Base-by-base conservation (phyloP, 2,797 vertebrate genomes). In the Tapirus indicus region DNA sequence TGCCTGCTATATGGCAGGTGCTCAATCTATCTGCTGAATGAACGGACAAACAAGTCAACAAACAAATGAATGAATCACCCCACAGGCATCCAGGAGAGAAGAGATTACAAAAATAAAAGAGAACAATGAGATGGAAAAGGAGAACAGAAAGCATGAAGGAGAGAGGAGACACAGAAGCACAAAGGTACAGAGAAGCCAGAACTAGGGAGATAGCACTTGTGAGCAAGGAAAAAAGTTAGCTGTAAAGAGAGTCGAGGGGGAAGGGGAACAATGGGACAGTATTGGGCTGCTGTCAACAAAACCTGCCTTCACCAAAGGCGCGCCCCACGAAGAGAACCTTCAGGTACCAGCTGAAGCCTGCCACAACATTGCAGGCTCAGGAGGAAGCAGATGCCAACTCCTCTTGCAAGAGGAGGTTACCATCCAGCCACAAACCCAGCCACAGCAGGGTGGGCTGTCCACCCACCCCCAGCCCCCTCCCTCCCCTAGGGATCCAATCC, bases 401-500 rank as follows among this genome's bases (percentile, higher is more conserved):
- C 0, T 41, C 95, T 93, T 38, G 78, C 83, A 54, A n/a, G 4
- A 6, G 1, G 69, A 35, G 10, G n/a, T 41, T 18, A 9, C 47
- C 38, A 17, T 29, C 20, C 25, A 21, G 84, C 23, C 9, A 12
- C 41, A 54, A 4, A 20, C 32, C 0, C 1, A 2, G 3, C 62
- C 23, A 3, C 0, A 13, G 32, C 1, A 8, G 49, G 32, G 35
- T 10, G 1, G 5, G 49, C 29, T 23, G 17, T 5, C 0, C 1
- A 0, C 12, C 66, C 44, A 6, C 64, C 25, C 35, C 41, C 2
- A 0, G 11, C 27, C 41, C 68, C 18, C 10, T 7, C 11, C 16
- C 2, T 11, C 38, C 17, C 12, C 41, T 41, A 7, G 17, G 3
- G n/a, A 21, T 13, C 32, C 38, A 12, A 6, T 0, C 1, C 10